Conservation (phyloP, 2,888 invertebrate species). For the Xestoiulus laeticollis region DNA sequence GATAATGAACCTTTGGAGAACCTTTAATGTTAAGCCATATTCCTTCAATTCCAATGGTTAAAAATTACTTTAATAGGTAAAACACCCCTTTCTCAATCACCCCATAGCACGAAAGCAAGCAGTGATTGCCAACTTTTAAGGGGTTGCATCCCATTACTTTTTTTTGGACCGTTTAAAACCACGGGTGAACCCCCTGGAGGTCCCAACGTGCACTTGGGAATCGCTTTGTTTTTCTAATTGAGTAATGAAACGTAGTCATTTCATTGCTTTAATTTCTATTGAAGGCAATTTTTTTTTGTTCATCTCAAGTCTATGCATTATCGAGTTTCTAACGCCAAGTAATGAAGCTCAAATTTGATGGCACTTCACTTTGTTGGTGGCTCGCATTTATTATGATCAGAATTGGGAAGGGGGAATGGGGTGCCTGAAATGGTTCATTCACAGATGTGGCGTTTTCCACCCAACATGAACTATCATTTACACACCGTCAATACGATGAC, state of each 20-base stretch:
- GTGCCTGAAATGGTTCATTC: neutral
- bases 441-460: conserved; percentile 38
- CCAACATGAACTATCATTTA: conserved; percentile 50
- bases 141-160: neutral
- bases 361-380: conserved; percentile 26
- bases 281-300: neutral
- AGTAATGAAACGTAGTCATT: conserved; percentile 26
- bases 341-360: conserved; percentile 26
- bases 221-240: conserved; percentile 1
- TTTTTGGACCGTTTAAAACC: neutral
- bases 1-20: too few species aligned
- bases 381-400: conserved; percentile 5
- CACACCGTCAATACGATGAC: conserved; percentile 52
- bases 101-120: neutral
- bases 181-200: neutral
- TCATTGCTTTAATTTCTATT: conserved; percentile 18
- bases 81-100: neutral
- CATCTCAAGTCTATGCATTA: neutral
- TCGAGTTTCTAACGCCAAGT: conserved; percentile 26
- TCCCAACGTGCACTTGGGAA: neutral
- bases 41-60: too few species aligned
- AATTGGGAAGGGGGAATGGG: conserved; percentile 6
- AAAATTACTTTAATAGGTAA: too few species aligned
- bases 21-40: too few species aligned
- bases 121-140: conserved; percentile 9